A percentile compares a stretch with the other conserved stretches of the same genome.
Conservation (phyloP, 2,888 invertebrate species). For the Noctua fimbriata region DNA sequence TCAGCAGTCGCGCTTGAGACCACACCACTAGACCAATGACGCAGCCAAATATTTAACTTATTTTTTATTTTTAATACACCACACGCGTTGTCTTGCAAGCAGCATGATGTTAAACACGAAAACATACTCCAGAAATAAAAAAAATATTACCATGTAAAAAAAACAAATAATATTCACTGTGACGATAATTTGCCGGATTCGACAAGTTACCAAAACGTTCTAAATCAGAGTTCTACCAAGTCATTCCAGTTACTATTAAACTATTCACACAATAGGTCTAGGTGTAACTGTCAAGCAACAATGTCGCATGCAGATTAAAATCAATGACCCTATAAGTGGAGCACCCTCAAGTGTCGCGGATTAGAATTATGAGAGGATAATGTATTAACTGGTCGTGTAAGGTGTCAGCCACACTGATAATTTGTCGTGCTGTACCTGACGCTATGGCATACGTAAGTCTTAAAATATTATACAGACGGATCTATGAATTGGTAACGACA, state of each 20-base stretch:
- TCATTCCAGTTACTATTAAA: slow-evolving; percentile 1
- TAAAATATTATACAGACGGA: slow-evolving; percentile 49
- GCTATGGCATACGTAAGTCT: slow-evolving; percentile 43
- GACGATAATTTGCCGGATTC: not conserved
- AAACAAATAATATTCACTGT: not conserved
- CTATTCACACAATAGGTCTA: slow-evolving; percentile 23
- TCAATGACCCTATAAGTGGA: slow-evolving; percentile 57
- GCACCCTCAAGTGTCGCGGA: slow-evolving; percentile 55
- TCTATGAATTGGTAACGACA: slow-evolving; percentile 23
- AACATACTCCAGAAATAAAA: not conserved
- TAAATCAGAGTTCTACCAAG: not conserved
- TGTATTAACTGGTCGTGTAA: slow-evolving; percentile 57
- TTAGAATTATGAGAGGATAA: slow-evolving; percentile 55
- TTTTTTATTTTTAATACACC: not conserved
- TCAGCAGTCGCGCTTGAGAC: too few species aligned
- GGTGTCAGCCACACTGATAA: slow-evolving; percentile 50
- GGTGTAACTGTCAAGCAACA: slow-evolving; percentile 40
- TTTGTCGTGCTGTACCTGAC: slow-evolving; percentile 45
- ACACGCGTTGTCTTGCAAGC: not conserved
- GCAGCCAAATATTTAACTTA: too few species aligned
- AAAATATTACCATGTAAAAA: not conserved
- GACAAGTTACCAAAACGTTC: not conserved
- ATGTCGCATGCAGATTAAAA: slow-evolving; percentile 50
- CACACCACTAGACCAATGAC: too few species aligned
- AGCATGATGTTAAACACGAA: not conserved